phyloP scores from a whole-genome alignment of 1,140 invertebrate species.

The Caerostris darwini region DNA sequence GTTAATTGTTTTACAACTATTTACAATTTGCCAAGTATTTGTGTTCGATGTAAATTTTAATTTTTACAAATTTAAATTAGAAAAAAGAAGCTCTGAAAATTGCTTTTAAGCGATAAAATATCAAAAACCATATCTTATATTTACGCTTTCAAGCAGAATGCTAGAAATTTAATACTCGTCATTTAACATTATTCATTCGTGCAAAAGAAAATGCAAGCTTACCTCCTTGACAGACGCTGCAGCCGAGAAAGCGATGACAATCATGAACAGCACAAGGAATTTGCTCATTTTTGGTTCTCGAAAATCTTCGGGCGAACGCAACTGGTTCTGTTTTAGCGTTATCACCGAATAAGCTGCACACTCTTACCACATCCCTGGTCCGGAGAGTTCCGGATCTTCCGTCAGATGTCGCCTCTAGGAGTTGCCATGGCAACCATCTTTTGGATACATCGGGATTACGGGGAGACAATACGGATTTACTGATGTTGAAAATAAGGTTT shows the following conservation, averaged over 20 bases:
- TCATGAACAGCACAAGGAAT: slow-evolving; percentile 23
- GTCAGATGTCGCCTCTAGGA: slow-evolving; percentile 41
- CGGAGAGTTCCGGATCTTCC: slow-evolving; percentile 14
- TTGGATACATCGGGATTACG: slow-evolving; percentile 58
- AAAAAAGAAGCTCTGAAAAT: too few species aligned
- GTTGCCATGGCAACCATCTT: slow-evolving; percentile 51
- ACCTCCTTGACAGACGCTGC: slow-evolving; percentile 52
- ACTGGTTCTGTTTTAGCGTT: slow-evolving; percentile 29
- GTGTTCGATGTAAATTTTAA: too few species aligned
- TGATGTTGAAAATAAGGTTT: slow-evolving; percentile 66
- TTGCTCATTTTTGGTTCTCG: slow-evolving; percentile 35
- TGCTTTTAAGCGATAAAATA: too few species aligned
- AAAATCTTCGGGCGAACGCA: slow-evolving; percentile 1
- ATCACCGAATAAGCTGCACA: slow-evolving; percentile 39
- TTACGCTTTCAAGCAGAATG: too few species aligned
- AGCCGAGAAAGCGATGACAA: background rate
- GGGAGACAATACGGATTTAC: slow-evolving; percentile 51
- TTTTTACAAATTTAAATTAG: too few species aligned
- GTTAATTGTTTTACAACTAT: too few species aligned
- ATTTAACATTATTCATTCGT: too few species aligned
- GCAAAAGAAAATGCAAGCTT: background rate
- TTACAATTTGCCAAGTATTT: too few species aligned
- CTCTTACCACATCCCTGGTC: slow-evolving; percentile 12
- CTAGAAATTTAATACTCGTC: too few species aligned
- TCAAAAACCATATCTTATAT: too few species aligned